Conservation (phyloP, 2,113 vertebrate species). For the Ornithorhynchus anatinus region DNA sequence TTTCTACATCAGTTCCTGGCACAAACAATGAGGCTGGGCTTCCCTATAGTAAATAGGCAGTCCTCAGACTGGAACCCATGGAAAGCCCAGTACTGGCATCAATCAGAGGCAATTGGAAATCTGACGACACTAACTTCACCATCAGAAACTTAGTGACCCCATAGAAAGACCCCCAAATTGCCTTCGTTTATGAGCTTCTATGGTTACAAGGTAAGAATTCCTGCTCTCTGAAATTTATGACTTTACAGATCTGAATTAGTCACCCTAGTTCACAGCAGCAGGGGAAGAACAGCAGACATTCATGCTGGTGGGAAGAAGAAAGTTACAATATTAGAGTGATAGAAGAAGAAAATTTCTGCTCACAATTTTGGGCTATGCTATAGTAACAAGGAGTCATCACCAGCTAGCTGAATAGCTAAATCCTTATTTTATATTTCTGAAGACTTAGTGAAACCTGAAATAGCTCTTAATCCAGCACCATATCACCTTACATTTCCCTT, state of each 20-base stretch:
- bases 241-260: slow-evolving; percentile 28
- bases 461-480: too few relatives aligned
- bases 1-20: slow-evolving; percentile 15
- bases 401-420: too few relatives aligned
- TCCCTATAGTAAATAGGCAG: not conserved
- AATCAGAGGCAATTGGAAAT: slow-evolving; percentile 34
- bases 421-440: too few relatives aligned
- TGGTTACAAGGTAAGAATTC: slow-evolving; percentile 3
- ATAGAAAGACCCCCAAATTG: slow-evolving; percentile 4
- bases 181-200: slow-evolving; percentile 30
- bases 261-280: slow-evolving; percentile 38
- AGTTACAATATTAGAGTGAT: not conserved
- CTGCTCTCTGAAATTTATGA: slow-evolving; percentile 1
- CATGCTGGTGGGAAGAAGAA: slow-evolving; percentile 24
- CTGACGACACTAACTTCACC: slow-evolving; percentile 28
- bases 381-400: too few relatives aligned
- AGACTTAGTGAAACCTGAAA: too few relatives aligned
- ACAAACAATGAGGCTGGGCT: slow-evolving; percentile 25
- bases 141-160: slow-evolving; percentile 38
- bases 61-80: slow-evolving; percentile 19
- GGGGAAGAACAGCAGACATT: slow-evolving; percentile 31
- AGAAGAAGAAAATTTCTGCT: slow-evolving; percentile 35
- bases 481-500: too few relatives aligned
- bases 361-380: too few relatives aligned
- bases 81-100: slow-evolving; percentile 18